Conservation (phyloP, 2,888 invertebrate genomes). For the Lepidocyrtoides sp. region DNA sequence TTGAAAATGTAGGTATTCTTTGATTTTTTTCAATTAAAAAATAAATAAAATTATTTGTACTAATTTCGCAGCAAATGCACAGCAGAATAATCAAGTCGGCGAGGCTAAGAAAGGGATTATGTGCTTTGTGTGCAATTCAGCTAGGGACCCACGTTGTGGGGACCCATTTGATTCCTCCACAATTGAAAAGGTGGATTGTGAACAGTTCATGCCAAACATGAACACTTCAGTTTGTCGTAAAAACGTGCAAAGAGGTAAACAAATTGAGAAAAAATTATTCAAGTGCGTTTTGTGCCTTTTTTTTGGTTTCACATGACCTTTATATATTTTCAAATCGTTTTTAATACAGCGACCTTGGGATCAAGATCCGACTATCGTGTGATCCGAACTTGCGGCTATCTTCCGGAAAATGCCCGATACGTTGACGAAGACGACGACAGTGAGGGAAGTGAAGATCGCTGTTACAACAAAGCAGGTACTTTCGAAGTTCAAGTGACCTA, state of each 20-base stretch:
- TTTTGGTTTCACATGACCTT: not conserved
- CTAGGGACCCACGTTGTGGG: conserved; percentile 87
- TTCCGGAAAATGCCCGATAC: conserved; percentile 71
- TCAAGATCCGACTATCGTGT: conserved; percentile 77
- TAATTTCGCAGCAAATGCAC: conserved; percentile 61
- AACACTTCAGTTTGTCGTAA: conserved; percentile 87
- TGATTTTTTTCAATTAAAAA: too few species aligned
- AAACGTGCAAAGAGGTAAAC: conserved; percentile 87
- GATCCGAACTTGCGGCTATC: conserved; percentile 83
- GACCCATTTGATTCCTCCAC: conserved; percentile 87
- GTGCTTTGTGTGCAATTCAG: conserved; percentile 88
- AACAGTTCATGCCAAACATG: conserved; percentile 81
- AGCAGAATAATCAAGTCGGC: conserved; percentile 59
- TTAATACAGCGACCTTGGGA: conserved; percentile 79
- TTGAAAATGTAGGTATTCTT: not conserved
- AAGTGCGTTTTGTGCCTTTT: not conserved
- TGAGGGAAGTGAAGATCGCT: conserved; percentile 50
- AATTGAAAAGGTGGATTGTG: conserved; percentile 87
- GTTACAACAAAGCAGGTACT: conserved; percentile 84
- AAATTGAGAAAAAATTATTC: not conserved
- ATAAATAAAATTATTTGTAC: not conserved
- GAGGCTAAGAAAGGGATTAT: conserved; percentile 79
- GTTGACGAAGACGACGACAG: conserved; percentile 69
- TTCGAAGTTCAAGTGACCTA: conserved; percentile 85
- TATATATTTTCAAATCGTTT: not conserved